These are phyloP conservation scores for Eledona agricola DNA, from an alignment of 2,888 invertebrate species.

Conservation along the genomic window DNA sequence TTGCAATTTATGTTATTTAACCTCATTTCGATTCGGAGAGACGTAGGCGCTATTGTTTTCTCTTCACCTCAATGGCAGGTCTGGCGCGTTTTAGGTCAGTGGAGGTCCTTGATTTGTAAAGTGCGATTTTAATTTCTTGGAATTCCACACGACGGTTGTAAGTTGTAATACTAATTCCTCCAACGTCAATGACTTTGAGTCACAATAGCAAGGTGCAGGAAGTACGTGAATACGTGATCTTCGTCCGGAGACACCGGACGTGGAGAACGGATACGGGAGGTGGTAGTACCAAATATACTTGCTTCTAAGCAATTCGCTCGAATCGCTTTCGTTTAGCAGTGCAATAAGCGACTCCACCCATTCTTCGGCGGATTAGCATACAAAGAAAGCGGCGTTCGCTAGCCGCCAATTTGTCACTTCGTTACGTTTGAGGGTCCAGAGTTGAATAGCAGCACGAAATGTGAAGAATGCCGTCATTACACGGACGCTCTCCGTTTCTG, in stretches of 20 bases:
- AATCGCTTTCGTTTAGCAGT: slow-evolving; percentile 13
- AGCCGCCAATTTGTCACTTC: too few relatives aligned
- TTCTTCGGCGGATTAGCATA: slow-evolving; percentile 15
- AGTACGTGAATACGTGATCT: slow-evolving; percentile 37
- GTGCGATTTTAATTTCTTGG: slow-evolving; percentile 3
- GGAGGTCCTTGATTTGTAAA: slow-evolving; percentile 10
- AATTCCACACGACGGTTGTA: slow-evolving; percentile 4
- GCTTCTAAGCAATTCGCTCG: not conserved
- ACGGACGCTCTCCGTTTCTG: too few relatives aligned
- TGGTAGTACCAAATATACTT: slow-evolving; percentile 9
- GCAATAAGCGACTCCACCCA: slow-evolving; percentile 16
- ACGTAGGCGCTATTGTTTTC: too few relatives aligned
- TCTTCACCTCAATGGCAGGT: too few relatives aligned
- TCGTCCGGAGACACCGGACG: slow-evolving; percentile 31
- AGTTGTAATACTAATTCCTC: slow-evolving; percentile 5
- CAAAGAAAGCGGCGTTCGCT: slow-evolving; percentile 21
- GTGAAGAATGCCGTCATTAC: slow-evolving; percentile 6
- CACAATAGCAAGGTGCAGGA: slow-evolving; percentile 30
- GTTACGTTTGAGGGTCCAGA: too few relatives aligned
- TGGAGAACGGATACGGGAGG: slow-evolving; percentile 13
- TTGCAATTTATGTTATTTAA: too few relatives aligned
- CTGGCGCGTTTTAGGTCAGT: slow-evolving; percentile 14
- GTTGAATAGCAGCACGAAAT: too few relatives aligned
- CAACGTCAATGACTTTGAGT: slow-evolving; percentile 32
- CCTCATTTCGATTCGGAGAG: too few relatives aligned